These are phyloP conservation scores for Clarias laeviceps DNA, from an alignment of 2,797 vertebrate genomes.

Conservation along the genomic window DNA sequence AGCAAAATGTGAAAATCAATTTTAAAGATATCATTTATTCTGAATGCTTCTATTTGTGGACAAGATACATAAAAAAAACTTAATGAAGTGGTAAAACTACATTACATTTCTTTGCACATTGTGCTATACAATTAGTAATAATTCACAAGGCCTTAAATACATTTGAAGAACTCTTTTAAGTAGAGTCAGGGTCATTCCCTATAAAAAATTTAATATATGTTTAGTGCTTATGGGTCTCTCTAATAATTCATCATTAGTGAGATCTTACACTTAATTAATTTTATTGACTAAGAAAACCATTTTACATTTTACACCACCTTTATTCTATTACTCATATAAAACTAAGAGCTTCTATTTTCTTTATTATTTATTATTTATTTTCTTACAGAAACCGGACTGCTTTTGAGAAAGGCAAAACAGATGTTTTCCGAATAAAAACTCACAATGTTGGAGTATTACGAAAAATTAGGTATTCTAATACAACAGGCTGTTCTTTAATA, in stretches of 20 bases:
- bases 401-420: conserved; percentile 89
- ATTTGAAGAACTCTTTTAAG: background rate
- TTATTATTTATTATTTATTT: conserved; percentile 24
- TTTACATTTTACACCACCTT: background rate
- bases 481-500: background rate
- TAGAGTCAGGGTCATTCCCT: background rate
- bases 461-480: conserved; percentile 84
- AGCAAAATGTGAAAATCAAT: conserved; percentile 19
- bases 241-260: background rate
- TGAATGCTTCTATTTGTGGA: background rate
- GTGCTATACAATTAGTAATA: conserved; percentile 20
- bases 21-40: background rate
- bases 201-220: background rate
- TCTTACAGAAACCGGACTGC: conserved; percentile 88
- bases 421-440: conserved; percentile 93
- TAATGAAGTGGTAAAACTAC: conserved; percentile 10
- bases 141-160: conserved; percentile 6
- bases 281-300: background rate
- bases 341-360: background rate
- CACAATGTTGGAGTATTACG: conserved; percentile 90
- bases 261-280: background rate
- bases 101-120: conserved; percentile 33
- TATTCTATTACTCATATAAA: background rate
- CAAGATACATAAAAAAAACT: conserved; percentile 4
- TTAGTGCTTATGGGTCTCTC: background rate